Conservation (phyloP, 2,888 invertebrate species). For the Leptinotarsa tumamoca region DNA sequence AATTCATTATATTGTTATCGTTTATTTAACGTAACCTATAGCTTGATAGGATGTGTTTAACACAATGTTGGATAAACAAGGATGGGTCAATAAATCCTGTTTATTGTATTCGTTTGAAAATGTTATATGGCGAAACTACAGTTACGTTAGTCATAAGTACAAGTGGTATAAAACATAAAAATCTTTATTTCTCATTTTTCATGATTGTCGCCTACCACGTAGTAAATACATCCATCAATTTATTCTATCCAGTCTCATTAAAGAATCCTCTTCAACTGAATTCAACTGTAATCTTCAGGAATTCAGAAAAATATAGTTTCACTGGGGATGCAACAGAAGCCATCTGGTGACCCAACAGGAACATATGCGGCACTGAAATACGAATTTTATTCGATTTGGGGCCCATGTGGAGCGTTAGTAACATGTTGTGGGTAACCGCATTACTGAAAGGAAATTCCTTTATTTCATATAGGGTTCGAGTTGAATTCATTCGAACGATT, state of each 20-base stretch:
- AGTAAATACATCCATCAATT: too few species aligned
- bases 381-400: conserved; percentile 9
- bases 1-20: too few species aligned
- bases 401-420: conserved; percentile 3
- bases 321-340: neutral
- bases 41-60: too few species aligned
- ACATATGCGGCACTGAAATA: neutral
- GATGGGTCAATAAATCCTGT: too few species aligned
- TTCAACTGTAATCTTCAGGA: neutral
- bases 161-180: too few species aligned
- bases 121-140: too few species aligned
- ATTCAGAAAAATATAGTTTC: conserved; percentile 4
- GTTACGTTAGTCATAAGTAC: too few species aligned
- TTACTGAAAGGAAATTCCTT: neutral
- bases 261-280: neutral
- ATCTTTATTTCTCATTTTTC: too few species aligned
- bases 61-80: too few species aligned
- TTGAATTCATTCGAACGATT: neutral
- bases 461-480: neutral
- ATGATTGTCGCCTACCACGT: too few species aligned
- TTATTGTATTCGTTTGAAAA: too few species aligned
- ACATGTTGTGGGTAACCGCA: conserved; percentile 3
- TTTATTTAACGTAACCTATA: too few species aligned
- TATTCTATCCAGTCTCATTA: neutral
- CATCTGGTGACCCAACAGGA: neutral